phyloP scores from a whole-genome alignment of 1,140 invertebrate genomes.

The Cardiocondyla obscurior region DNA sequence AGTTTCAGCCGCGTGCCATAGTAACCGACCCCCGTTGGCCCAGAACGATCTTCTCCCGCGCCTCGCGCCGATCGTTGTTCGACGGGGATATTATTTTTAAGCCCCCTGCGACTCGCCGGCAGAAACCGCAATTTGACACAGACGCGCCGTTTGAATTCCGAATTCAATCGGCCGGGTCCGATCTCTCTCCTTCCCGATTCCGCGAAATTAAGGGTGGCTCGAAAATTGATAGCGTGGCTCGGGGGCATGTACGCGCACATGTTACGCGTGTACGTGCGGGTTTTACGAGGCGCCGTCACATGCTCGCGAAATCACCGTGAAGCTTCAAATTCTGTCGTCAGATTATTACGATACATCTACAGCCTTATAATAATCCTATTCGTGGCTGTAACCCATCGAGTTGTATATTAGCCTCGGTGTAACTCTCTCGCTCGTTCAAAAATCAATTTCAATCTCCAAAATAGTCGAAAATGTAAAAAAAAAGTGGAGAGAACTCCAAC shows the following conservation, averaged over 20 bases:
- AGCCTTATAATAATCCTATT: constrained; percentile 33
- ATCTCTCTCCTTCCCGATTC: constrained; percentile 69
- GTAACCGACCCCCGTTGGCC: constrained; percentile 54
- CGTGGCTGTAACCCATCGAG: neutral
- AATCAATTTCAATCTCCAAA: neutral
- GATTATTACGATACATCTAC: constrained; percentile 42
- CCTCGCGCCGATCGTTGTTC: constrained; percentile 62
- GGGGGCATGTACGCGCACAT: neutral
- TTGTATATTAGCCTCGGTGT: neutral
- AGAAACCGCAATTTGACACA: constrained; percentile 81
- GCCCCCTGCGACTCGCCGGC: constrained; percentile 65
- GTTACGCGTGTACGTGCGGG: neutral
- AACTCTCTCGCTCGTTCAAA: neutral
- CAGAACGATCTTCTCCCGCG: constrained; percentile 46
- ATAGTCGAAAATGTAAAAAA: neutral
- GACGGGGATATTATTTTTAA: constrained; percentile 82
- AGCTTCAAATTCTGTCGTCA: constrained; percentile 24
- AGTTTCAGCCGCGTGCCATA: constrained; percentile 77
- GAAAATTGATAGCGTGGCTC: constrained; percentile 66
- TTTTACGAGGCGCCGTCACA: constrained; percentile 41
- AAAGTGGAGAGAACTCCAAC: too few species aligned
- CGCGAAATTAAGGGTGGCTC: constrained; percentile 77
- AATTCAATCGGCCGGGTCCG: constrained; percentile 79
- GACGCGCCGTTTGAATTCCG: constrained; percentile 79
- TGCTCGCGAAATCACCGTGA: constrained; percentile 37